phyloP scores from a whole-genome alignment of 2,797 vertebrate species.

The Fistularia commersonii region DNA sequence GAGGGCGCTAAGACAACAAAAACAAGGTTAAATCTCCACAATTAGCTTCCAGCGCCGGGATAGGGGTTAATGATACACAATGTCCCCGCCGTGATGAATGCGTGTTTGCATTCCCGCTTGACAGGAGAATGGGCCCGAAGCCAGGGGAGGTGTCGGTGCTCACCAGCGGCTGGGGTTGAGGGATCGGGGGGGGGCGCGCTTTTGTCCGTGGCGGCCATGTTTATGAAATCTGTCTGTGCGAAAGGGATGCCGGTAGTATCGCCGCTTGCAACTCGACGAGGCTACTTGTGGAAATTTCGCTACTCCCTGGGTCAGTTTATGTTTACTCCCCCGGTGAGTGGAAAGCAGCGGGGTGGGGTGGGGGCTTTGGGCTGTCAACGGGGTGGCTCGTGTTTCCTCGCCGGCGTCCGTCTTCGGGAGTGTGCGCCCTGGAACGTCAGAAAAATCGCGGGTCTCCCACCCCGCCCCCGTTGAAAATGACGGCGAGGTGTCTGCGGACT shows the following conservation, averaged over 20 bases:
- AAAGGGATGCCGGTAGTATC: no score
- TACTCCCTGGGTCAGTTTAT: conserved; percentile 45
- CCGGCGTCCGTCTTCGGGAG: conserved; percentile 23
- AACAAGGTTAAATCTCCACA: conserved; percentile 40
- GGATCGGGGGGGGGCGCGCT: background rate
- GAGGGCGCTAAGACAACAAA: no score
- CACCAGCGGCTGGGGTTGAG: conserved; percentile 28
- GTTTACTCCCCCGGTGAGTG: conserved; percentile 47
- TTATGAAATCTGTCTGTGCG: no score
- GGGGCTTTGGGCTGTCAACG: conserved; percentile 54
- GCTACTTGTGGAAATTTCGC: conserved; percentile 23
- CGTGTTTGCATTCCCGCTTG: conserved; percentile 72
- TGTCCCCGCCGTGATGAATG: conserved; percentile 67
- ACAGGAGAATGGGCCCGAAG: conserved; percentile 64
- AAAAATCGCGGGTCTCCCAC: conserved; percentile 39
- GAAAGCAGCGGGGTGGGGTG: conserved; percentile 59
- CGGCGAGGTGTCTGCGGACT: conserved; percentile 55
- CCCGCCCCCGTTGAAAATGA: no score
- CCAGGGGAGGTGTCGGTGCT: conserved; percentile 62
- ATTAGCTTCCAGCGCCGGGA: conserved; percentile 35
- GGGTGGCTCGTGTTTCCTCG: conserved; percentile 52
- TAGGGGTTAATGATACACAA: conserved; percentile 61
- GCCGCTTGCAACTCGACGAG: background rate
- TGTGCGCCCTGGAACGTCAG: conserved; percentile 2
- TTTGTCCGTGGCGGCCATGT: no score